phyloP scores from a whole-genome alignment of 1,140 invertebrate species.

The Cryptotermes secundus region DNA sequence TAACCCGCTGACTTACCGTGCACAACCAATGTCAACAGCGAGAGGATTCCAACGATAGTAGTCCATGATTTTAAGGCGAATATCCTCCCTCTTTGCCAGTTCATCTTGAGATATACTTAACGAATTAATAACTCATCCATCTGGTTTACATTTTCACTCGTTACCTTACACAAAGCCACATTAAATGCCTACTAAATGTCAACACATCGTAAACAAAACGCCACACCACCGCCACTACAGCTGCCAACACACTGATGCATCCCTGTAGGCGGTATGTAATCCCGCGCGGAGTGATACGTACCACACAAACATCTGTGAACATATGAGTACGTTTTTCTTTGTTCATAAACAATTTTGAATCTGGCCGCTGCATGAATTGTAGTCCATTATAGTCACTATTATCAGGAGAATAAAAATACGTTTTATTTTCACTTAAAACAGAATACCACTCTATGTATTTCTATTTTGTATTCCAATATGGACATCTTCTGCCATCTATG shows the following conservation, averaged over 20 bases:
- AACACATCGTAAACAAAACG: background rate
- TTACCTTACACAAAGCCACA: background rate
- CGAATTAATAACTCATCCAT: background rate
- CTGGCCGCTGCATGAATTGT: too few relatives aligned
- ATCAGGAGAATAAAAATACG: too few relatives aligned
- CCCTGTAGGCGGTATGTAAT: conserved; percentile 9
- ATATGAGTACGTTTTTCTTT: too few relatives aligned
- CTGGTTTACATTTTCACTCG: background rate
- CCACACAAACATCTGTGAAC: background rate
- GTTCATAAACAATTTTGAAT: too few relatives aligned
- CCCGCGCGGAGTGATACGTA: background rate
- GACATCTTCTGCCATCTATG: background rate
- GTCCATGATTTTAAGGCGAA: background rate
- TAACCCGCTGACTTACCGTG: background rate
- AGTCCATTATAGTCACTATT: too few relatives aligned
- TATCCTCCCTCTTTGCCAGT: background rate
- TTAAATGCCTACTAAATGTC: background rate
- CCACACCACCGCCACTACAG: background rate
- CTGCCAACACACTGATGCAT: conserved; percentile 4
- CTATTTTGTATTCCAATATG: background rate
- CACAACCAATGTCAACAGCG: background rate
- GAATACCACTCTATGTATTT: background rate
- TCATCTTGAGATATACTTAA: background rate
- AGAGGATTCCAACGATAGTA: background rate
- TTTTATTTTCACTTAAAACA: too few relatives aligned